phyloP scores from a whole-genome alignment of 2,888 invertebrate genomes.

The Argyra leucocephala region DNA sequence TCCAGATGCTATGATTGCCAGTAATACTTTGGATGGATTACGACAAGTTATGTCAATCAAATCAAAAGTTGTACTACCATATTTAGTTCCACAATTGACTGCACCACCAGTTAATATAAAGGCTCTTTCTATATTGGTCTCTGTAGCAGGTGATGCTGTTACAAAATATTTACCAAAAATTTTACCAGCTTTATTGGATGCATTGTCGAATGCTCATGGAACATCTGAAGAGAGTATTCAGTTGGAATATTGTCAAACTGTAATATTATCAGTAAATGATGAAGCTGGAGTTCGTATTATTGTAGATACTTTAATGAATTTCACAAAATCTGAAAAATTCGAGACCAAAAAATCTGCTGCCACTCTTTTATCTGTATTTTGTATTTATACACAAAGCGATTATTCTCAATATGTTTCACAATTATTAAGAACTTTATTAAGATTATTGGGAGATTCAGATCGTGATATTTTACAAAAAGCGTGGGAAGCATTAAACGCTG shows the following conservation, averaged over 20 bases:
- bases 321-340: conserved; percentile 55
- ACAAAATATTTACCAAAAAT: conserved; percentile 85
- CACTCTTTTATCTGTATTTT: conserved; percentile 80
- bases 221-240: conserved; percentile 59
- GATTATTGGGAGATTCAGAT: conserved; percentile 73
- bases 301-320: conserved; percentile 74
- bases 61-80: conserved; percentile 89
- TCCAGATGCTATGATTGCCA: conserved; percentile 68
- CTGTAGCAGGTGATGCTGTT: conserved; percentile 88
- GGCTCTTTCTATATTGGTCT: conserved; percentile 85
- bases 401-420: conserved; percentile 80
- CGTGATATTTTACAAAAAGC: conserved; percentile 72
- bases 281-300: conserved; percentile 79
- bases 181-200: conserved; percentile 76
- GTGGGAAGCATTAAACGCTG: conserved; percentile 84
- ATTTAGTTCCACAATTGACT: conserved; percentile 89
- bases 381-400: conserved; percentile 78
- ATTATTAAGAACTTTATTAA: conserved; percentile 75
- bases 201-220: conserved; percentile 61
- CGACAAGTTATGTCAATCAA: conserved; percentile 96
- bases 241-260: conserved; percentile 84
- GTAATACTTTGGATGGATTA: conserved; percentile 88
- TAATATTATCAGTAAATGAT: conserved; percentile 82
- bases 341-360: conserved; percentile 71
- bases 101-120: conserved; percentile 83